Evolutionary conservation across 2,797 vertebrate genomes (phyloP).

Genomic region (Serranus cabrilla): DNA sequence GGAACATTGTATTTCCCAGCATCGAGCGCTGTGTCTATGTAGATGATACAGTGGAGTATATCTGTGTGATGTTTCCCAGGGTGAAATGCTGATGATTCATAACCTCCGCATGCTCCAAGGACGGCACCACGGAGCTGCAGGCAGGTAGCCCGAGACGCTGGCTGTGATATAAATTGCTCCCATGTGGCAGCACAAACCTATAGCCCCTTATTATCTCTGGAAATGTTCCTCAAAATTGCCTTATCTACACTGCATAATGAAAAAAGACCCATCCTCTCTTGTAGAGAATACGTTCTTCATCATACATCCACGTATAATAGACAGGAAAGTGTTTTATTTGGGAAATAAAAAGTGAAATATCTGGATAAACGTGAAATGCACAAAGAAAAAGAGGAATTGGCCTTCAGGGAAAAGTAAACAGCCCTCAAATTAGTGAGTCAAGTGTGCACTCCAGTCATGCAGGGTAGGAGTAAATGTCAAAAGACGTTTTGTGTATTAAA

Average conservation of each 20-base stretch:
- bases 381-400: not conserved
- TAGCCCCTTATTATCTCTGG: slow-evolving; percentile 39
- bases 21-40: not conserved
- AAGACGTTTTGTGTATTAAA: not conserved
- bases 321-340: not conserved
- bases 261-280: slow-evolving; percentile 19
- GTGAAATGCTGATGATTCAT: slow-evolving; percentile 52
- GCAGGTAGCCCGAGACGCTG: slow-evolving; percentile 43
- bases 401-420: slow-evolving; percentile 21
- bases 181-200: slow-evolving; percentile 32
- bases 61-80: slow-evolving; percentile 13
- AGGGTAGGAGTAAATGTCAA: not conserved
- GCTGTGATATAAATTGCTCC: slow-evolving; percentile 50
- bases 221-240: slow-evolving; percentile 24
- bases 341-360: slow-evolving; percentile 11
- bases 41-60: not conserved
- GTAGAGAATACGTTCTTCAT: slow-evolving; percentile 6
- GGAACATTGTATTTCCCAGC: slow-evolving; percentile 1
- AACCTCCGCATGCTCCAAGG: slow-evolving; percentile 48
- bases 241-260: slow-evolving; percentile 27
- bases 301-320: slow-evolving; percentile 1
- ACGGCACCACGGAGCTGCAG: slow-evolving; percentile 26
- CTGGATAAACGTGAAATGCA: not conserved
- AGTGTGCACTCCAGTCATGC: not conserved
- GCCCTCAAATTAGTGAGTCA: slow-evolving; percentile 19